Conservation (phyloP, 2,113 vertebrate genomes). For the Vulpes vulpes region DNA sequence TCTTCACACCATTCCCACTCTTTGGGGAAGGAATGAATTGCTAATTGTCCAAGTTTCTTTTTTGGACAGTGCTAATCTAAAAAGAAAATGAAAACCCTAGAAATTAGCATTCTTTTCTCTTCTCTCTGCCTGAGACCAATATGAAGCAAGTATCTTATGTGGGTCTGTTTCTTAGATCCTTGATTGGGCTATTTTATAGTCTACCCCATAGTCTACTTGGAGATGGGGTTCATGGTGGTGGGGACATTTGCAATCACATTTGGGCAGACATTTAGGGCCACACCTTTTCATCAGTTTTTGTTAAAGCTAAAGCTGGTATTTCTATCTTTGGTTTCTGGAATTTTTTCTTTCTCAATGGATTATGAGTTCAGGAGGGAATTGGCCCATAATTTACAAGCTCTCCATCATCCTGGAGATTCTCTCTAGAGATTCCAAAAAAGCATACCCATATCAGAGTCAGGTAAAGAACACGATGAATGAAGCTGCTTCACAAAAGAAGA, state of each 20-base stretch:
- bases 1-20: constrained; percentile 15
- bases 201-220: neutral
- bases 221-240: too few relatives aligned
- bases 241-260: neutral
- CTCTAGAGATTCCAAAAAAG: neutral
- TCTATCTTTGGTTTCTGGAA: neutral
- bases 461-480: neutral
- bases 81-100: constrained; percentile 8
- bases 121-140: neutral
- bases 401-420: neutral
- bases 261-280: neutral
- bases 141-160: neutral
- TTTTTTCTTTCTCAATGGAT: neutral
- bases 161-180: neutral
- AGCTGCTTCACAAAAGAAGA: neutral
- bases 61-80: constrained; percentile 39
- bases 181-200: neutral
- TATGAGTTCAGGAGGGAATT: neutral
- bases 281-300: neutral
- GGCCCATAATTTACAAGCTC: neutral
- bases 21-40: constrained; percentile 28
- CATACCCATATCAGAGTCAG: neutral
- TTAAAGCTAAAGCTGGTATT: constrained; percentile 23
- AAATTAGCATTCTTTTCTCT: neutral
- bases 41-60: constrained; percentile 25